Evolutionary conservation across 2,797 vertebrate genomes (phyloP), one percentile per base, ranked within the genome.

Genomic region (Novumbra hubbsi): DNA sequence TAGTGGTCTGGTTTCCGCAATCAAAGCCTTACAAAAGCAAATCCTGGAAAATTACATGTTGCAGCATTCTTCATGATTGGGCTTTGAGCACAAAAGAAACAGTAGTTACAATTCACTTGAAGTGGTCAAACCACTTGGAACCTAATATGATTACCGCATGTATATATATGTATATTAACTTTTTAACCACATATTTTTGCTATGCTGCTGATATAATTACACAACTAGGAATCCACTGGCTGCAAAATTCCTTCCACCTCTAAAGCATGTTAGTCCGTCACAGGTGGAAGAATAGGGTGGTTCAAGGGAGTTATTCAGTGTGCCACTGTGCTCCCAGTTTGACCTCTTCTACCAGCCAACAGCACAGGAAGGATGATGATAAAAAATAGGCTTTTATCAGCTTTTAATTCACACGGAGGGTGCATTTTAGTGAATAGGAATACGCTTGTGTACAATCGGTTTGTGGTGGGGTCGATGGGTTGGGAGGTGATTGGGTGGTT

Each of bases 401-500:
- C 70, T 38, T 60, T 41, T 32, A 63, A 64, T 67, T 34, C 45
- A 60, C 66, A 45, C 34, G 21, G 49, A 28, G 49, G 12, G 50
- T 21, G 28, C 19, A 30, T 52, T 34, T 38, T 14, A 8, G 52
- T 41, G 14, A 30, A 45, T 67, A 32, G 2, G 41, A 72, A 34
- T n/a, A n/a, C n/a, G n/a, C n/a, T n/a, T n/a, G n/a, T n/a, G n/a
- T n/a, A n/a, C n/a, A n/a, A 8, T 73, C 19, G 41, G 49, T 65
- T 63, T 49, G 62, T 17, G 60, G 38, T 38, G 45, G 73, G 67
- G 70, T 73, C 62, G 57, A 30, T 45, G 63, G 41, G 24, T 49
- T 27, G 64, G 64, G 69, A 38, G 71, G 77, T 81, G 75, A 67
- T 41, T 76, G 60, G 73, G 76, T 72, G 76, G 78, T 73, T 69